Conservation (phyloP, 2,888 invertebrate species). For the Diachrysia chrysitis region DNA sequence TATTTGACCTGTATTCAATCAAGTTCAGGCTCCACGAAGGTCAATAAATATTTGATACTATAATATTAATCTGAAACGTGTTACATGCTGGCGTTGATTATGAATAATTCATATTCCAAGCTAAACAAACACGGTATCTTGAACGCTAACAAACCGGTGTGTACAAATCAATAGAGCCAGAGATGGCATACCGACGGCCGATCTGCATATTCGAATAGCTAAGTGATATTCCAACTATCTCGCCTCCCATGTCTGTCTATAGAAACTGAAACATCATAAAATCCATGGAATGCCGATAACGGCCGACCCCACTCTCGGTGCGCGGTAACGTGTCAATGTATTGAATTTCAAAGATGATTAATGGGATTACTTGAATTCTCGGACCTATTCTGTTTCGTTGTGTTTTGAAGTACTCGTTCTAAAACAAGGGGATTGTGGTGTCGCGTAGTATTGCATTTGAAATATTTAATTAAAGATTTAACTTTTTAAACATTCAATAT, state of each 20-base stretch:
- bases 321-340: constrained; percentile 82
- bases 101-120: constrained; percentile 59
- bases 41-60: constrained; percentile 25
- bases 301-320: constrained; percentile 68
- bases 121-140: constrained; percentile 62
- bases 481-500: neutral
- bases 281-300: constrained; percentile 65
- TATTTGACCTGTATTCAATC: constrained; percentile 10
- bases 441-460: neutral
- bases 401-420: constrained; percentile 59
- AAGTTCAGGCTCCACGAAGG: constrained; percentile 31
- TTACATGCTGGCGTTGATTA: constrained; percentile 43
- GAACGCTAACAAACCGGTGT: constrained; percentile 66
- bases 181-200: constrained; percentile 77
- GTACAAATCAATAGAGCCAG: constrained; percentile 65
- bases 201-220: constrained; percentile 85
- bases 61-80: constrained; percentile 18
- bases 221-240: constrained; percentile 82
- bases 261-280: constrained; percentile 82
- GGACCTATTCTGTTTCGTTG: constrained; percentile 68
- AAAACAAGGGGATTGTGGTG: constrained; percentile 13
- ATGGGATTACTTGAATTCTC: constrained; percentile 83
- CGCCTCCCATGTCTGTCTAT: constrained; percentile 68
- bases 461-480: neutral
- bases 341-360: constrained; percentile 88